Evolutionary conservation across 2,797 vertebrate genomes (phyloP), one percentile per base, ranked within the genome.

Genomic region (Sebastolobus altivelis): DNA sequence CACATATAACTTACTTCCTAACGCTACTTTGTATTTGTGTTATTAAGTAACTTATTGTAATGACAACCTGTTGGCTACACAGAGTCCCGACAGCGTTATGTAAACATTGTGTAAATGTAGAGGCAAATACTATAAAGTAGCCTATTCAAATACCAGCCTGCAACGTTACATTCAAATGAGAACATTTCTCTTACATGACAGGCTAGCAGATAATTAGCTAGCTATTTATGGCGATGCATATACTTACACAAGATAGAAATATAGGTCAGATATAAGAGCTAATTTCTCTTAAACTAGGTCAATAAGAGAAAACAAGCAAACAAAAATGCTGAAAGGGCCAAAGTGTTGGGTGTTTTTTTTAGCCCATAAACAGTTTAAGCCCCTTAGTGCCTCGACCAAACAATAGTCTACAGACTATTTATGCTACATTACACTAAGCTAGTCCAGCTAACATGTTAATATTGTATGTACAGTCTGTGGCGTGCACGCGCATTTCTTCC

Each of bases 401-500:
- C 40, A 61, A 22, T 7, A 18, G 14, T 27, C 18, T 11, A 1
- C 1, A 49, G 27, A 11, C 8, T 4, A 13, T 52, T n/a, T 54
- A 3, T 13, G 9, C 49, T 16, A 14, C 1, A 18, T 58, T 12
- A 40, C 2, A 59, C 16, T 10, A 2, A 31, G 43, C 5, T 46
- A 18, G 38, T 22, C 12, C 0, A 35, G 18, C 49, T 40, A 38
- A 25, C 8, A 13, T 52, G 33, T 37, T 29, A 31, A n/a, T 29
- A 14, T 49, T 52, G 31, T 13, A 54, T 20, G 16, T 12, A 0
- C 20, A 1, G 18, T 8, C 2, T 9, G 70, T 67, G 62, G 1
- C 11, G 55, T 59, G 62, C 54, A 65, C 65, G 63, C 58, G 59
- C 59, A 1, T 5, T 5, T 52, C 68, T 66, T 86, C 80, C 67